Conservation (phyloP, 2,888 invertebrate genomes). For the Plagiodera versicolora region DNA sequence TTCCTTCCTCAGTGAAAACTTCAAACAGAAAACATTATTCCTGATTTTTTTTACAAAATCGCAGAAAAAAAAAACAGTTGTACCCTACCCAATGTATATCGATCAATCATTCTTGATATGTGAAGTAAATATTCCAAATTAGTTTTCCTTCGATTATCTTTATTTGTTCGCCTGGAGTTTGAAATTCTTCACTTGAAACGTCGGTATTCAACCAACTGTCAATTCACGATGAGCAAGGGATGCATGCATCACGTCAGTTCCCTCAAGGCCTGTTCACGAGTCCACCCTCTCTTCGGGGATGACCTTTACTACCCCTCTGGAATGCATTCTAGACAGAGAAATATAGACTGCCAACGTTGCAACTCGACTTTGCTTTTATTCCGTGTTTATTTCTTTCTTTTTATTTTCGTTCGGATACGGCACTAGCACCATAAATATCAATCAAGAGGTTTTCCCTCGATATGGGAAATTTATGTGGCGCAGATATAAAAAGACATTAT, state of each 20-base stretch:
- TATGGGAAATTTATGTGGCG: slow-evolving; percentile 29
- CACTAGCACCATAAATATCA: slow-evolving; percentile 40
- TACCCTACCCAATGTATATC: no score
- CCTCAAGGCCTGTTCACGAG: slow-evolving; percentile 31
- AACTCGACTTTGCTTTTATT: slow-evolving; percentile 32
- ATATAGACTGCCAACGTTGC: slow-evolving; percentile 36
- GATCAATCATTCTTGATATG: no score
- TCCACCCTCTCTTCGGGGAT: slow-evolving; percentile 38
- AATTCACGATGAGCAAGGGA: neutral
- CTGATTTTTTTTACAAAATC: no score
- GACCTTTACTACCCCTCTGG: slow-evolving; percentile 41
- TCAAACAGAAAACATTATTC: no score
- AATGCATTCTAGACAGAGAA: slow-evolving; percentile 39
- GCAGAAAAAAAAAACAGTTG: no score
- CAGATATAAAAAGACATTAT: slow-evolving; percentile 19
- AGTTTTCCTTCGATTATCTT: no score
- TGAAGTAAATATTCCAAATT: no score
- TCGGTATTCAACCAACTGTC: neutral
- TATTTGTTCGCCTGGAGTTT: no score
- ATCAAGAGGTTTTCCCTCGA: slow-evolving; percentile 32
- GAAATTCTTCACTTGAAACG: no score
- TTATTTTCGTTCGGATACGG: slow-evolving; percentile 27
- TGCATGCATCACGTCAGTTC: neutral
- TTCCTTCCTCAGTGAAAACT: no score
- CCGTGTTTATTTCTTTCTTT: slow-evolving; percentile 25